Evolutionary conservation across 2,113 vertebrate species (phyloP), one percentile per base, ranked within the genome.

Genomic region (Chloebia gouldiae): DNA sequence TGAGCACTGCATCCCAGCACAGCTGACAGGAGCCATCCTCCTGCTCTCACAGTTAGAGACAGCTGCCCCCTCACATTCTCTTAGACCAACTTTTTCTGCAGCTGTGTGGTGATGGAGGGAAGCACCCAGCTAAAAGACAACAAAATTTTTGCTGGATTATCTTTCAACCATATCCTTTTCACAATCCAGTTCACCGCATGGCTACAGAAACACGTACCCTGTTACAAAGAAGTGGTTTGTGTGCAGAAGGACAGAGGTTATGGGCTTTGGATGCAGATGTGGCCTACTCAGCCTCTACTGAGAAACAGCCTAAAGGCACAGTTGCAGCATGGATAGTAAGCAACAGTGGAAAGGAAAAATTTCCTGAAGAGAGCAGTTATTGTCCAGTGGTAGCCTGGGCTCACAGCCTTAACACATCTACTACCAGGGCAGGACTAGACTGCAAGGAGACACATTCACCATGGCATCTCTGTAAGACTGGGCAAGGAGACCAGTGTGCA

Each of bases 21-120:
- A 50, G 90, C 64, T 70, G 71, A 50, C 57, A 66, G 92, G 31
- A 93, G 56, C 33, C 45, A 63, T 39, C 66, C 70, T 79, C 40
- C 80, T 70, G 79, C 54, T 94, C 82, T 75, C 45, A 68, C 45
- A 92, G 45, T 81, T 79, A 81, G 31, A 72, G 63, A 57, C 77
- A 75, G 61, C 69, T 91, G 70, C 63, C 66, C 44, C 66, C 73
- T 77, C 1, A 3, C 56, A 44, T 85, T 77, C 35, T 81, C 64
- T 93, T 71, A 82, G 72, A 79, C 51, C 53, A 81, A 59, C 60
- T 44, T 93, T 80, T 88, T 56, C 91, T 83, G 88, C 94, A 95
- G 92, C 88, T 95, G 72, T 64, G 82, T 65, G 49, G 69, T 11
- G 11, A 94, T 8, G 9, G 56, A 83, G 47, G 54, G 81, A 75